Evolutionary conservation across 2,797 vertebrate species (phyloP).

Genomic region (Pseudotriccus pelzelni): DNA sequence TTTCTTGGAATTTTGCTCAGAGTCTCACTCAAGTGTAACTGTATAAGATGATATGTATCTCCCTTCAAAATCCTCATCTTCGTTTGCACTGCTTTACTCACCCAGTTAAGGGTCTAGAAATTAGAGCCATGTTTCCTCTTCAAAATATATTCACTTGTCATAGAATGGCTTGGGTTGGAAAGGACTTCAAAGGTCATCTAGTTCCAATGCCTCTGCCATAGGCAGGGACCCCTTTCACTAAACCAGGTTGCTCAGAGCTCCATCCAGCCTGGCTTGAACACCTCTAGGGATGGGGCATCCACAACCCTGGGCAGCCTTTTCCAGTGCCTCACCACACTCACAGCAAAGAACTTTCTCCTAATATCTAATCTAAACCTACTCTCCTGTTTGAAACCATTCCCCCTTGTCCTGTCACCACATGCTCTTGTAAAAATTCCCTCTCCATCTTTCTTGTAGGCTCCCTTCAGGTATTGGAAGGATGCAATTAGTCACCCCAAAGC

Average conservation of each 20-base stretch:
- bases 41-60: neutral
- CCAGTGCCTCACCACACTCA: neutral
- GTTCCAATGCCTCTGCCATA: neutral
- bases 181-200: neutral
- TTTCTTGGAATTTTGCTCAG: slow-evolving; percentile 22
- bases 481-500: neutral
- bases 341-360: neutral
- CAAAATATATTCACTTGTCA: neutral
- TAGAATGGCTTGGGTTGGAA: neutral
- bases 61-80: neutral
- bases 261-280: neutral
- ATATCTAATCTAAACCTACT: neutral
- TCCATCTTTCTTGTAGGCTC: neutral
- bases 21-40: slow-evolving; percentile 11
- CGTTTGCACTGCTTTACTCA: neutral
- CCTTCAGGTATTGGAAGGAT: neutral
- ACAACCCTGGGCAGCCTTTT: neutral
- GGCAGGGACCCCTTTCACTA: neutral
- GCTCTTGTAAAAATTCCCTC: neutral
- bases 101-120: neutral
- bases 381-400: neutral
- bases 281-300: neutral
- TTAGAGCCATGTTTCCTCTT: neutral
- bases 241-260: neutral
- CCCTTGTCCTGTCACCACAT: neutral